phyloP scores from a whole-genome alignment of 2,113 vertebrate genomes.

The Capra hircus region DNA sequence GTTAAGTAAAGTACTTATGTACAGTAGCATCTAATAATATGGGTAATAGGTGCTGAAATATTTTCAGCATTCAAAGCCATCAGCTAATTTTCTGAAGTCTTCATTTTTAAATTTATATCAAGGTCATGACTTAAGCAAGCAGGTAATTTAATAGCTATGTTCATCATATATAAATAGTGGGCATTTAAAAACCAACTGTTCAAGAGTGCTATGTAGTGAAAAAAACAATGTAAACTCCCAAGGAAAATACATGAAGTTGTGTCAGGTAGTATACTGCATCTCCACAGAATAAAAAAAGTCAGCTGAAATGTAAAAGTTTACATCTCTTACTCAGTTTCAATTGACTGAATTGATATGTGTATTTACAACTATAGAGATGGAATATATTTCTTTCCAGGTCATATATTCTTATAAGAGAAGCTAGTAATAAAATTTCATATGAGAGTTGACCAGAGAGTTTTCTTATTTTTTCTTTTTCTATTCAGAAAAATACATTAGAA shows the following conservation, averaged over 20 bases:
- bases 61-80: neutral
- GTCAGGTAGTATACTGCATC: neutral
- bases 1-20: neutral
- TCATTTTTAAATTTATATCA: neutral
- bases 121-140: neutral
- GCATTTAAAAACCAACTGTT: neutral
- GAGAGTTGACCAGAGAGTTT: neutral
- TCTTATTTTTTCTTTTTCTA: neutral
- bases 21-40: neutral
- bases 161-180: neutral
- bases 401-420: neutral
- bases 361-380: neutral
- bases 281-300: neutral
- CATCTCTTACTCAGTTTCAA: neutral
- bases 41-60: neutral
- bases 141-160: neutral
- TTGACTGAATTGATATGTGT: neutral
- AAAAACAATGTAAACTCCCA: neutral
- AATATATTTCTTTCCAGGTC: neutral
- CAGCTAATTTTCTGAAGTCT: neutral
- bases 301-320: neutral
- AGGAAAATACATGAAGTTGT: neutral
- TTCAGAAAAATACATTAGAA: neutral
- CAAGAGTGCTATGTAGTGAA: neutral
- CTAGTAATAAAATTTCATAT: neutral